Evolutionary conservation across 2,888 invertebrate species (phyloP).

Genomic region (Rhagonycha lutea): DNA sequence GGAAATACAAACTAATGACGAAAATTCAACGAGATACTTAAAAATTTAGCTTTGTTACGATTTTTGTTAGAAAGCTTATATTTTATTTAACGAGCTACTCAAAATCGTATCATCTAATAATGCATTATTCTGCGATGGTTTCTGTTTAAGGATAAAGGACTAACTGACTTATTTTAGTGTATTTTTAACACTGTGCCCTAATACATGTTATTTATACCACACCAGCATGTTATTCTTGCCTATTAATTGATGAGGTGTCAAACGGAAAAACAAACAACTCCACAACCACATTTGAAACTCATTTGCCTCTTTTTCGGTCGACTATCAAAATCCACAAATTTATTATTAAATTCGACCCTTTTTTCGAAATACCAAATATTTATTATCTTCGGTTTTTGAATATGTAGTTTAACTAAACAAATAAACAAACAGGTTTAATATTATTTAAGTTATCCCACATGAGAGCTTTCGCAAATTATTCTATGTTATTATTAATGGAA

Average conservation of each 20-base stretch:
- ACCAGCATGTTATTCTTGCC: too few species aligned
- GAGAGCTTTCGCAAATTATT: not conserved
- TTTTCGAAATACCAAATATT: not conserved
- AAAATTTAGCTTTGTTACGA: not conserved
- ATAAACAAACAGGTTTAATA: not conserved
- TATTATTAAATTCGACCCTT: not conserved
- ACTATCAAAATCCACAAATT: not conserved
- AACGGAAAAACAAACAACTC: too few species aligned
- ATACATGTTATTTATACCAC: not conserved
- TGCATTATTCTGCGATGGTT: not conserved
- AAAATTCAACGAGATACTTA: not conserved
- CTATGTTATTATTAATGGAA: not conserved
- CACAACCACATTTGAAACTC: too few species aligned
- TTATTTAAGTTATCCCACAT: not conserved
- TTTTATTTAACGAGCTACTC: not conserved
- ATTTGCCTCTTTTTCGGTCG: too few species aligned
- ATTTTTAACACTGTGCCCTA: not conserved
- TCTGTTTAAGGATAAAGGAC: not conserved
- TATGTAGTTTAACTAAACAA: not conserved
- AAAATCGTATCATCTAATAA: not conserved
- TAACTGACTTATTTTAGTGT: not conserved
- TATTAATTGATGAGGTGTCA: too few species aligned
- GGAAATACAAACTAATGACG: not conserved
- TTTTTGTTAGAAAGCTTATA: not conserved
- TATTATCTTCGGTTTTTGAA: not conserved